These are phyloP conservation scores for Drosophila sturtevanti DNA, from an alignment of 1,140 invertebrate genomes.

Conservation along the genomic window DNA sequence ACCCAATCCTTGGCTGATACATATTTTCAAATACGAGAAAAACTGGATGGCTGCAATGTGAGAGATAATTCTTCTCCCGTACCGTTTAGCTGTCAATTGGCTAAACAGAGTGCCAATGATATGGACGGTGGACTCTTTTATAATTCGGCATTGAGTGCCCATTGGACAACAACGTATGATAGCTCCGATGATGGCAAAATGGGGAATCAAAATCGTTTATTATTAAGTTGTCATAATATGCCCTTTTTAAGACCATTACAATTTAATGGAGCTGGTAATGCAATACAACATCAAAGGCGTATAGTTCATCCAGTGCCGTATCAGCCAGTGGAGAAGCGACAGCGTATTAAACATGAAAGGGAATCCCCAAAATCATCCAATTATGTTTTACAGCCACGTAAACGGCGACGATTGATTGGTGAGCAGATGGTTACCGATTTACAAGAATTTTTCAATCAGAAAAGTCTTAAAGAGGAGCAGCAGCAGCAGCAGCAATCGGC, in stretches of 20 bases:
- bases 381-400: slow-evolving; percentile 21
- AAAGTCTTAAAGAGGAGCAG: background rate
- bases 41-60: slow-evolving; percentile 30
- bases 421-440: slow-evolving; percentile 45
- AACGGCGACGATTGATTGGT: slow-evolving; percentile 47
- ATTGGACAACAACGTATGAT: slow-evolving; percentile 47
- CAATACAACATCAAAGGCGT: background rate
- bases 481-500: background rate
- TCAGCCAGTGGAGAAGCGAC: slow-evolving; percentile 50
- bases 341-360: background rate
- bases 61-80: slow-evolving; percentile 36
- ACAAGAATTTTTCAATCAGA: slow-evolving; percentile 6
- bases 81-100: slow-evolving; percentile 71
- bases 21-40: slow-evolving; percentile 61
- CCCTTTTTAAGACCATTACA: slow-evolving; percentile 65
- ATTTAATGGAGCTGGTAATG: background rate
- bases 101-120: slow-evolving; percentile 56
- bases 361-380: background rate
- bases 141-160: slow-evolving; percentile 60
- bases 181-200: background rate
- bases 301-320: slow-evolving; percentile 47
- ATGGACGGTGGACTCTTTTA: slow-evolving; percentile 64
- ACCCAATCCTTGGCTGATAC: slow-evolving; percentile 61
- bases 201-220: background rate
- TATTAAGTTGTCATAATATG: slow-evolving; percentile 47